A percentile compares a stretch with the other conserved stretches of the same genome.
Evolutionary conservation across 2,888 invertebrate genomes (phyloP).

Genomic region (Acanthoscelides obtectus): DNA sequence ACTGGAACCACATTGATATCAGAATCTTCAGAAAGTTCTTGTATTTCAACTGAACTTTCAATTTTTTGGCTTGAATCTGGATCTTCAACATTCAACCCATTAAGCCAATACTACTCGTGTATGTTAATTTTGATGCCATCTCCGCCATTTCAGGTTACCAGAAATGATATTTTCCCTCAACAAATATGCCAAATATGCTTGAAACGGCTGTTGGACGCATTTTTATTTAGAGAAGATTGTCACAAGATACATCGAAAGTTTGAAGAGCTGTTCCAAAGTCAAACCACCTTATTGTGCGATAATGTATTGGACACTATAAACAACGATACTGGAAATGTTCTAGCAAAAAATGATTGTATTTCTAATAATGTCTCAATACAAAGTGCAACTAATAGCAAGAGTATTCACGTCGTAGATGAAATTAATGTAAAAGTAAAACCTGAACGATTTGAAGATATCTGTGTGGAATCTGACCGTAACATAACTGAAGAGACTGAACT

Average conservation of each 20-base stretch:
- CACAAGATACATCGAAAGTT: constrained; percentile 26
- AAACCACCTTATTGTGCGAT: background rate
- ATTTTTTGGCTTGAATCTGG: too few species aligned
- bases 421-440: background rate
- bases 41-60: too few species aligned
- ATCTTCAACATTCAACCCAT: too few species aligned
- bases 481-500: constrained; percentile 8
- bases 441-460: constrained; percentile 1
- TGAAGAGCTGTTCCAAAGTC: constrained; percentile 15
- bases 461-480: constrained; percentile 1
- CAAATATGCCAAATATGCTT: constrained; percentile 33
- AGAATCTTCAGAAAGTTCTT: too few species aligned
- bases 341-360: background rate
- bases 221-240: constrained; percentile 33
- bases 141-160: constrained; percentile 26
- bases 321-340: background rate
- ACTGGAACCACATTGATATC: too few species aligned
- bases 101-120: too few species aligned
- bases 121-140: too few species aligned
- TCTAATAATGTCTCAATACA: background rate
- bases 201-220: constrained; percentile 27
- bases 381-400: background rate
- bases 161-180: constrained; percentile 28
- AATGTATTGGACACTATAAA: background rate
- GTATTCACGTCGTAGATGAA: background rate